phyloP scores from a whole-genome alignment of 2,797 vertebrate species.

The Graptemys geographica region DNA sequence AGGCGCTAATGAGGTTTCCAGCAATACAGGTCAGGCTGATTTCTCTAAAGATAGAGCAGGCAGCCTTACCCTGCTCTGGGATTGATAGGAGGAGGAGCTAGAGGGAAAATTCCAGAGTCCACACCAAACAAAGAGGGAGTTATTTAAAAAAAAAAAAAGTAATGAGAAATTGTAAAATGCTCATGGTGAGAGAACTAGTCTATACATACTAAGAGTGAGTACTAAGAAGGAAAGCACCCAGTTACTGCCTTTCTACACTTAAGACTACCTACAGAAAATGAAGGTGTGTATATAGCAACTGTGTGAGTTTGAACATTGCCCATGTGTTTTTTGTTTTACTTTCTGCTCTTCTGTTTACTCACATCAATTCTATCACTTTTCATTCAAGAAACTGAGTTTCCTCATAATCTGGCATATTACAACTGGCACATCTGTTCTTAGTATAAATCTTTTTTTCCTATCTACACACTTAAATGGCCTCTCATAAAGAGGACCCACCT shows the following conservation, averaged over 20 bases:
- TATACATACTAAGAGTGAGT: neutral
- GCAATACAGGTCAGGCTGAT: neutral
- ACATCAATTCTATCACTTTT: neutral
- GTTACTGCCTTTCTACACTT: neutral
- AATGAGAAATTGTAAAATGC: neutral
- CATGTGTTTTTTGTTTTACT: neutral
- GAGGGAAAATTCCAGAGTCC: neutral
- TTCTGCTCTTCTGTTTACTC: neutral
- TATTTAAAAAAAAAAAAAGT: neutral
- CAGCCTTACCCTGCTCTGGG: too few relatives aligned
- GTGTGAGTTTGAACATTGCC: neutral
- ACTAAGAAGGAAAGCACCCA: neutral
- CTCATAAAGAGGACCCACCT: neutral
- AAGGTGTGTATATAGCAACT: neutral
- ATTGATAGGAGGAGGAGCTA: neutral
- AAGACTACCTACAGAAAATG: neutral
- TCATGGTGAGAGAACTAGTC: neutral
- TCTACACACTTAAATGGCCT: neutral
- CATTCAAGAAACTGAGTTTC: neutral
- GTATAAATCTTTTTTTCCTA: neutral
- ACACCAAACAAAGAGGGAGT: neutral
- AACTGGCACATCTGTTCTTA: neutral
- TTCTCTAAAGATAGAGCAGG: neutral
- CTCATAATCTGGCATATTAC: neutral
- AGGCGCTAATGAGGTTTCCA: neutral